Conservation (phyloP, 2,888 invertebrate genomes). For the Apodemia mormo region DNA sequence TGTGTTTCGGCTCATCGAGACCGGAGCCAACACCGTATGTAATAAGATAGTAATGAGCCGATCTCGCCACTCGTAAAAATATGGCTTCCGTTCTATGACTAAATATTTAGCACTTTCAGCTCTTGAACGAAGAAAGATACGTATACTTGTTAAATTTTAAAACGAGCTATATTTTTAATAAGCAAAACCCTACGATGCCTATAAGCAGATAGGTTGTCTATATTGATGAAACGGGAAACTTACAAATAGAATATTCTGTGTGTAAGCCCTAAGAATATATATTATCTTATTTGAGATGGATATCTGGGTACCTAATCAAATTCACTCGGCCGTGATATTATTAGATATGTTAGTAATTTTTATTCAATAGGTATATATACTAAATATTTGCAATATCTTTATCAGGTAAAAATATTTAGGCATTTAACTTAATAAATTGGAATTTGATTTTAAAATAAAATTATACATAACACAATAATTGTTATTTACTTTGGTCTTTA, state of each 20-base stretch:
- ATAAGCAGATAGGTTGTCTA: neutral
- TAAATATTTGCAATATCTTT: neutral
- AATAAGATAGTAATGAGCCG: slow-evolving; percentile 79
- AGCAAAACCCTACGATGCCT: neutral
- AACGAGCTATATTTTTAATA: neutral
- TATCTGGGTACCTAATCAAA: neutral
- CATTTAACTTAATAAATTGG: too few relatives aligned
- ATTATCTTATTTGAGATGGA: neutral
- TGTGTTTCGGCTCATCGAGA: slow-evolving; percentile 73
- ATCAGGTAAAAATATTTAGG: neutral
- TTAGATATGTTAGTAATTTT: neutral
- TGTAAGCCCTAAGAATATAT: neutral
- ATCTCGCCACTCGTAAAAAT: slow-evolving; percentile 75
- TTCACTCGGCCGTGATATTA: neutral
- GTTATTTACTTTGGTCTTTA: too few relatives aligned
- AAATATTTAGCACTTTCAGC: slow-evolving; percentile 60
- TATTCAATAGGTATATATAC: neutral
- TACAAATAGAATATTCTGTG: neutral
- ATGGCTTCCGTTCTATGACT: slow-evolving; percentile 72
- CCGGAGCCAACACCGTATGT: slow-evolving; percentile 64
- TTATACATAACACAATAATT: too few relatives aligned
- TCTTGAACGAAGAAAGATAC: neutral
- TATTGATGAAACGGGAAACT: neutral
- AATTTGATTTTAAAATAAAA: too few relatives aligned
- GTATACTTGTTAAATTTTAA: neutral